Percentiles rank a stretch among this genome's conserved stretches.
phyloP scores from a whole-genome alignment of 2,113 vertebrate genomes.

The Siniperca chuatsi region DNA sequence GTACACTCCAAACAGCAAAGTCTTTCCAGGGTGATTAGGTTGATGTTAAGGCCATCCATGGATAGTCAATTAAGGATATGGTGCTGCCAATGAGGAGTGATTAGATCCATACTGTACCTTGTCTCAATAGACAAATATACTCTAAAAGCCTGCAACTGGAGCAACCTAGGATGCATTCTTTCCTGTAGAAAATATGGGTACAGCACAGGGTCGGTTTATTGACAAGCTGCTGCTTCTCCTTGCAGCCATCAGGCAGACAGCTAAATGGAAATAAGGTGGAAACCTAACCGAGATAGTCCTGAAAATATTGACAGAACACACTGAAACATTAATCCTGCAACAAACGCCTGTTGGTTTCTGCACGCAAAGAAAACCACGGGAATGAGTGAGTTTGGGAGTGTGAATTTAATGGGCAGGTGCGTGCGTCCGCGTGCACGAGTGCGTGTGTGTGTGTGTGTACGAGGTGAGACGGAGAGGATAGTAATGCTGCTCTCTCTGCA shows the following conservation, averaged over 20 bases:
- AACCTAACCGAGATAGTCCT: constrained; percentile 32
- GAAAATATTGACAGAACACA: constrained; percentile 17
- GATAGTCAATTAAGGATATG: constrained; percentile 54
- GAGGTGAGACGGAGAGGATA: constrained; percentile 52
- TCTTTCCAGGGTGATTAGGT: constrained; percentile 72
- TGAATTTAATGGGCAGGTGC: constrained; percentile 55
- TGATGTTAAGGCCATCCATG: constrained; percentile 64
- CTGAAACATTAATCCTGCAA: background rate
- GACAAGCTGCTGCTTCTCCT: constrained; percentile 36
- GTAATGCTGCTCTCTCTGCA: constrained; percentile 73
- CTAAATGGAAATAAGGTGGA: constrained; percentile 40
- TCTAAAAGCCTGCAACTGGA: background rate
- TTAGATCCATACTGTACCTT: constrained; percentile 18
- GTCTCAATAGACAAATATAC: constrained; percentile 9
- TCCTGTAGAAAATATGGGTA: constrained; percentile 14
- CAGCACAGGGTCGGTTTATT: constrained; percentile 24
- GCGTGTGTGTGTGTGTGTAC: background rate
- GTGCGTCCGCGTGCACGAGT: constrained; percentile 43
- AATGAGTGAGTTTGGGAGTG: constrained; percentile 51
- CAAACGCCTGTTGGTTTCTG: constrained; percentile 45
- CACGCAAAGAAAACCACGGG: constrained; percentile 21
- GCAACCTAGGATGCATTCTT: constrained; percentile 1
- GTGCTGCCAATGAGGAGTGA: constrained; percentile 31
- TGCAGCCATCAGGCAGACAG: constrained; percentile 42
- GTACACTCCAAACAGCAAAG: constrained; percentile 58